Percentiles rank a stretch among this genome's conserved stretches.
phyloP scores from a whole-genome alignment of 2,888 invertebrate genomes.

The Steinernema scapterisci region DNA sequence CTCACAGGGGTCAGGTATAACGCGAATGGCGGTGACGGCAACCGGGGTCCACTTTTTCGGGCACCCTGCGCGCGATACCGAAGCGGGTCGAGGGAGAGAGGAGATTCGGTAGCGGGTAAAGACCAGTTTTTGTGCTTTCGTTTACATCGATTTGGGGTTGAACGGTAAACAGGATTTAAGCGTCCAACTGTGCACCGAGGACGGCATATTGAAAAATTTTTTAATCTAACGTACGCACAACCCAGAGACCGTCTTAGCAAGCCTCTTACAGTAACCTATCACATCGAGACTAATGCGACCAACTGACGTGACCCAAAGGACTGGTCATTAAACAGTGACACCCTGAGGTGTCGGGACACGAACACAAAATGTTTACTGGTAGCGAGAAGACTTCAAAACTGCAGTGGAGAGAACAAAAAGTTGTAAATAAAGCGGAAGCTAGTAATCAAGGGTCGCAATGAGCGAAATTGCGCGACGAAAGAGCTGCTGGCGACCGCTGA shows the following conservation, averaged over 20 bases:
- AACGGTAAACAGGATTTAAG: conserved; percentile 31
- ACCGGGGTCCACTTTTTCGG: background rate
- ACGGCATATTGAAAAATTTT: background rate
- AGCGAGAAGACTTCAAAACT: no score
- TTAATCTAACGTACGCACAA: no score
- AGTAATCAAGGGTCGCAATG: background rate
- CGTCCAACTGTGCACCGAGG: conserved; percentile 12
- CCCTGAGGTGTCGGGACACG: no score
- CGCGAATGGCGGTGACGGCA: background rate
- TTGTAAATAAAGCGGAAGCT: conserved; percentile 2
- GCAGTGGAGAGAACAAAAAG: no score
- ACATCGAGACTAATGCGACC: no score
- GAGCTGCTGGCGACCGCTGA: background rate
- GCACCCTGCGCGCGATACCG: conserved; percentile 1
- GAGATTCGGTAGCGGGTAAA: conserved; percentile 33
- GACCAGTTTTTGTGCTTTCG: conserved; percentile 32
- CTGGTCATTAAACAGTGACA: no score
- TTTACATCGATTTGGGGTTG: conserved; percentile 27
- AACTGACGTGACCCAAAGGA: no score
- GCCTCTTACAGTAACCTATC: no score
- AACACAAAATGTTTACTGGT: no score
- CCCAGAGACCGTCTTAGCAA: no score
- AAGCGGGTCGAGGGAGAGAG: no score
- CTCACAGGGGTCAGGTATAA: background rate
- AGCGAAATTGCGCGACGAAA: conserved; percentile 7